Percentiles rank a stretch among this genome's conserved stretches.
These are phyloP conservation scores for Channa maculata DNA, from an alignment of 2,113 vertebrate genomes.

Conservation along the genomic window DNA sequence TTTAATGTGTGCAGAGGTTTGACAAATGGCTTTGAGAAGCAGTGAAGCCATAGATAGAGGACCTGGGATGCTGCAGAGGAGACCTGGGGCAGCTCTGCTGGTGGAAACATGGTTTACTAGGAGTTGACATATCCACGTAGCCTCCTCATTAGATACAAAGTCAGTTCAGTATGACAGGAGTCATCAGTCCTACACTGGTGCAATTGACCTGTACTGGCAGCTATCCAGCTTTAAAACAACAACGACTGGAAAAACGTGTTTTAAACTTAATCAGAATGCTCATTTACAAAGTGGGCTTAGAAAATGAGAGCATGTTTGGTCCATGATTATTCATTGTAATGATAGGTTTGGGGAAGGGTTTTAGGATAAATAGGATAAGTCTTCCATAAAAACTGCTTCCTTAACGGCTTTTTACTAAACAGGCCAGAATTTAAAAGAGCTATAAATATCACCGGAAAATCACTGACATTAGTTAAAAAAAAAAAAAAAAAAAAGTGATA, in stretches of 20 bases:
- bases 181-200: conserved; percentile 65
- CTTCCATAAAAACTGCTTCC: conserved; percentile 6
- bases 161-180: conserved; percentile 58
- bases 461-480: conserved; percentile 14
- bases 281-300: conserved; percentile 35
- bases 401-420: conserved; percentile 33
- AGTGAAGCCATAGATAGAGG: conserved; percentile 47
- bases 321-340: conserved; percentile 25
- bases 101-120: conserved; percentile 69
- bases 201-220: conserved; percentile 32
- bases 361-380: conserved; percentile 20
- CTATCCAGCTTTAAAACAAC: conserved; percentile 22
- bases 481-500: conserved; percentile 21
- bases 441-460: conserved; percentile 40
- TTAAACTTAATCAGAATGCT: conserved; percentile 13
- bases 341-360: conserved; percentile 36
- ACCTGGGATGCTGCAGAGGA: conserved; percentile 42
- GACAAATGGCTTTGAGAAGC: conserved; percentile 75
- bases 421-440: conserved; percentile 42
- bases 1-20: conserved; percentile 73
- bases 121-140: conserved; percentile 63
- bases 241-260: conserved; percentile 27
- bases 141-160: conserved; percentile 75
- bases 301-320: conserved; percentile 19
- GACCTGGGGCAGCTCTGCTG: conserved; percentile 50